Base-by-base conservation (phyloP, 2,113 vertebrate species). In the Otis tarda region DNA sequence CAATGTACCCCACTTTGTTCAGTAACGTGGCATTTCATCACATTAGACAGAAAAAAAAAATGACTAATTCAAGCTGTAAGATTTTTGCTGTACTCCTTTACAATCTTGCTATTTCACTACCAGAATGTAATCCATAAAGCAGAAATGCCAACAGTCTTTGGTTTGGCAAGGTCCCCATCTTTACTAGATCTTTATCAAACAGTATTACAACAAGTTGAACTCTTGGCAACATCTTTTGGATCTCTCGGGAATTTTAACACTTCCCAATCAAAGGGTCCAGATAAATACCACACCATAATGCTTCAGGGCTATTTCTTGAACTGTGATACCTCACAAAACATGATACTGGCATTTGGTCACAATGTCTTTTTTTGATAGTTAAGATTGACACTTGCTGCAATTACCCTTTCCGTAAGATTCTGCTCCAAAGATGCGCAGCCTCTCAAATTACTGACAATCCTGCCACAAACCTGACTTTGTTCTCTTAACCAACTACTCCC, bases 391-490 rank as follows among this genome's bases (percentile, higher is more conserved):
- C 97, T 96, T 90, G 76, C 86, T 83, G 94, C 94, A 97, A 98
- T 98, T 97, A 97, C 94, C 96, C 97, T 98, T 97, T 97, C 97
- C 17, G 13, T 81, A 68, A 89, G 89, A 95, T 95, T 73, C 95
- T 97, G 95, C 95, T 96, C 92, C 94, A 50, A 67, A 97, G 96
- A 96, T 78, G 90, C 28, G 1, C 27, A 57, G 84, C 96, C 96
- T 97, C 97, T 97, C 96, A 97, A 97, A 96, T 98, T 97, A 97
- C 97, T 88, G 94, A 92, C 95, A 96, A 88, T 93, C 77, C 80
- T 90, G 57, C 94, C 94, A 97, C 97, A 98, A 97, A 95, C 89
- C 96, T 95, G 92, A 97, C 97, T 98, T 98, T 98, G 98, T 98
- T 97, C 97, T 96, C 88, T 84, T 89, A 94, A 92, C 89, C 93